Evolutionary conservation across 1,140 invertebrate species (phyloP).

Genomic region (Metaphire vulgaris): DNA sequence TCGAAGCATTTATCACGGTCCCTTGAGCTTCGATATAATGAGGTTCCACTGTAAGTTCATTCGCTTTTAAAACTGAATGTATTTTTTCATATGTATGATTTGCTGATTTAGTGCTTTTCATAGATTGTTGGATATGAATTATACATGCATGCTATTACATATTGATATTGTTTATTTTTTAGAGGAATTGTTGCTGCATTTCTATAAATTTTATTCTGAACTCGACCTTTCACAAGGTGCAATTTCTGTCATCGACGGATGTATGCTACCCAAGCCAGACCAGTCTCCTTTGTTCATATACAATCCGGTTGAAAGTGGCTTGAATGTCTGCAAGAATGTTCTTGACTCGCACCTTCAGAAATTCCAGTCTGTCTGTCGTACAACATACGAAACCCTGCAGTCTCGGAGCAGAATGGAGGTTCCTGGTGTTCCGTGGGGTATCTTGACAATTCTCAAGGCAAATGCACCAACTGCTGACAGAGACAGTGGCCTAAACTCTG

Average conservation of each 20-base stretch:
- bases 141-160: no score
- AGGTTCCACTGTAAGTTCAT: no score
- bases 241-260: conserved; percentile 11
- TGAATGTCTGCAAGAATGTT: not conserved
- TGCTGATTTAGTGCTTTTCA: no score
- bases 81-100: no score
- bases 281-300: not conserved
- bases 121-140: no score
- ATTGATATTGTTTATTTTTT: no score
- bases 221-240: conserved; percentile 4
- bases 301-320: not conserved
- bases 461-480: not conserved
- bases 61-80: no score
- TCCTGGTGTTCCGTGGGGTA: not conserved
- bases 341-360: not conserved
- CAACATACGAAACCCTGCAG: not conserved
- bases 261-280: not conserved
- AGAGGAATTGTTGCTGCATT: conserved; percentile 14
- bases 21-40: no score
- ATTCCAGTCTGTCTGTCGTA: not conserved
- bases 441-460: not conserved
- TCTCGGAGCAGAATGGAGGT: not conserved
- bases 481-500: no score
- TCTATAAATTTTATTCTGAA: conserved; percentile 18
- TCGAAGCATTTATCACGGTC: no score